These are phyloP conservation scores for Dilophus febrilis DNA, from an alignment of 2,888 invertebrate species.

Conservation along the genomic window DNA sequence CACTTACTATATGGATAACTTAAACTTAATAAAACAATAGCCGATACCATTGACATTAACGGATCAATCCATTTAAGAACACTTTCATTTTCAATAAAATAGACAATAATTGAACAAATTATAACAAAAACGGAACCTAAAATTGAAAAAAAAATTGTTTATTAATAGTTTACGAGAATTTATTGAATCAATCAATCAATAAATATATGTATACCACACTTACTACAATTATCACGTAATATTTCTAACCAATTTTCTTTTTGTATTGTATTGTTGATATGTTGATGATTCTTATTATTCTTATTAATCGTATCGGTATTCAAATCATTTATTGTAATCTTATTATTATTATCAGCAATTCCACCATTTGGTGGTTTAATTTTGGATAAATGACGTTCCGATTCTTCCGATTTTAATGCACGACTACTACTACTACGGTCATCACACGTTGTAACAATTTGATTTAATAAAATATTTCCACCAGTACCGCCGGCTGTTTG, in stretches of 20 bases:
- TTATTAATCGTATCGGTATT: not conserved
- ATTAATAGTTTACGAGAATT: constrained; percentile 2
- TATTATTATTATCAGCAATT: constrained; percentile 12
- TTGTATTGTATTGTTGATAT: constrained; percentile 25
- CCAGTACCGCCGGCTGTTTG: constrained; percentile 44
- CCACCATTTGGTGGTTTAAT: not conserved
- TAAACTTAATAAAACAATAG: constrained; percentile 47
- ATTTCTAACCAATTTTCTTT: constrained; percentile 42
- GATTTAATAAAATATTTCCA: too few relatives aligned
- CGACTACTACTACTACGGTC: constrained; percentile 30
- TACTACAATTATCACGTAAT: constrained; percentile 42
- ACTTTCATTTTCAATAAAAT: constrained; percentile 35
- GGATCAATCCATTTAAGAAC: constrained; percentile 61
- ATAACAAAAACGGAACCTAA: constrained; percentile 62
- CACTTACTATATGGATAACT: constrained; percentile 69
- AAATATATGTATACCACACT: constrained; percentile 7
- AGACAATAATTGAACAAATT: constrained; percentile 40
- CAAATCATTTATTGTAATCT: constrained; percentile 1
- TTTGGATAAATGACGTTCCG: constrained; percentile 13
- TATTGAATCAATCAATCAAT: not conserved
- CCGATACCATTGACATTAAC: constrained; percentile 55
- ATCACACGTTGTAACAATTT: constrained; percentile 38
- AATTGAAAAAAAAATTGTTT: constrained; percentile 11
- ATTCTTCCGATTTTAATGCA: constrained; percentile 28
- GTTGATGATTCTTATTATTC: constrained; percentile 11